phyloP scores from a whole-genome alignment of 2,888 invertebrate genomes.

The Oxytorus armatus region DNA sequence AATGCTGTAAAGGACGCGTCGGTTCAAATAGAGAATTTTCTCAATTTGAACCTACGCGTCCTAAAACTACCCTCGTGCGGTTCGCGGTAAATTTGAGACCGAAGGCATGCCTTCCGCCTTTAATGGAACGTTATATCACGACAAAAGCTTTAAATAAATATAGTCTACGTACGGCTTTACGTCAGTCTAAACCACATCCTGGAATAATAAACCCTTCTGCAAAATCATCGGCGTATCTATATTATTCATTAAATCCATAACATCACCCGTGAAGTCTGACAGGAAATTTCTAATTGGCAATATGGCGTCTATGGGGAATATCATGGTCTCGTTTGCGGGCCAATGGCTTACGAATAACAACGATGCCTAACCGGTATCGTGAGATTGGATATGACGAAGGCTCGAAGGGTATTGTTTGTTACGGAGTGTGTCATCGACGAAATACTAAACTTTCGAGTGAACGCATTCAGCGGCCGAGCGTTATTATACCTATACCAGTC shows the following conservation, averaged over 20 bases:
- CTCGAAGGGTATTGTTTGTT: neutral
- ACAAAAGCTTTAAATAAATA: neutral
- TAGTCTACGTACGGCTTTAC: neutral
- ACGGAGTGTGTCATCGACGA: conserved; percentile 42
- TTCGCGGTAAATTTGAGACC: neutral
- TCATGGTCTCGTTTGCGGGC: conserved; percentile 7
- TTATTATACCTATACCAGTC: neutral
- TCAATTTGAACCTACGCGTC: too few species aligned
- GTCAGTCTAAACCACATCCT: conserved; percentile 27
- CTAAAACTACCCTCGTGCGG: neutral
- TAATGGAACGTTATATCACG: neutral
- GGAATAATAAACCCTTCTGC: conserved; percentile 1
- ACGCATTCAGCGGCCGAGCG: conserved; percentile 31
- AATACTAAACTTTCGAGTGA: conserved; percentile 54
- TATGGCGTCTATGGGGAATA: conserved; percentile 36
- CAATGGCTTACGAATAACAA: neutral
- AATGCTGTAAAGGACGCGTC: too few species aligned
- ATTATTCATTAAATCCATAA: conserved; percentile 27
- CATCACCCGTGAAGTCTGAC: neutral
- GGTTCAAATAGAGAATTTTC: too few species aligned
- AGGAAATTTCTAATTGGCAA: conserved; percentile 29
- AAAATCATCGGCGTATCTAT: neutral
- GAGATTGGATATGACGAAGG: too few species aligned
- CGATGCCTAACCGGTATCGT: neutral
- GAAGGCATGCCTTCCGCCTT: neutral